Percentiles rank a stretch among this genome's conserved stretches.
phyloP scores from a whole-genome alignment of 2,888 invertebrate genomes.

The Quadroppia sp. region DNA sequence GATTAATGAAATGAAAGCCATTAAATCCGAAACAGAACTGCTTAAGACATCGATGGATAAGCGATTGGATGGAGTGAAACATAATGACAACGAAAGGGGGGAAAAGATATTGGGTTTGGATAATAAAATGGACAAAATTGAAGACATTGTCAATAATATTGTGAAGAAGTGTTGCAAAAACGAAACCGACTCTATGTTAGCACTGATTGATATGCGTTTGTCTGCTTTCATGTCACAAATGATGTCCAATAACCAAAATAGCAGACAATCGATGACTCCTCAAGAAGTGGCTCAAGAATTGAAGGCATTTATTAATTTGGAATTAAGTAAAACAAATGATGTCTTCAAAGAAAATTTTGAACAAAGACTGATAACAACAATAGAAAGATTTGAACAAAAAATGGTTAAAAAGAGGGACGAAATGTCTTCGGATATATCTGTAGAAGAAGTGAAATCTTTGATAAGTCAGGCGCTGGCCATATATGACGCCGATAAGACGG shows the following conservation, averaged over 20 bases:
- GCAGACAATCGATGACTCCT: too few species aligned
- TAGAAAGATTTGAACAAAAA: too few species aligned
- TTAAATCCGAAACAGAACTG: too few species aligned
- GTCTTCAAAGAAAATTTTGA: neutral
- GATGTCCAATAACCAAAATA: neutral
- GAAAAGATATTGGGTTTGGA: neutral
- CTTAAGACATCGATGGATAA: too few species aligned
- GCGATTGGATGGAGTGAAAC: too few species aligned
- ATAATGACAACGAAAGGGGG: too few species aligned
- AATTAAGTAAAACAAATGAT: neutral
- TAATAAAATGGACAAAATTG: neutral
- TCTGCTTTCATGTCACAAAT: neutral
- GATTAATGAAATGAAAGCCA: too few species aligned
- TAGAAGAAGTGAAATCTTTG: constrained; percentile 50
- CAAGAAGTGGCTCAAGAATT: too few species aligned
- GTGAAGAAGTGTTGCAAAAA: neutral
- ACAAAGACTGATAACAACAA: too few species aligned
- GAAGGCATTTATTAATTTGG: too few species aligned
- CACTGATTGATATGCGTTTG: neutral
- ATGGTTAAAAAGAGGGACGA: too few species aligned
- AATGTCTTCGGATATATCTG: too few species aligned
- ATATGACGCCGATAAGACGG: constrained; percentile 95
- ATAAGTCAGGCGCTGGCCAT: constrained; percentile 54
- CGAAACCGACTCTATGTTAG: neutral
- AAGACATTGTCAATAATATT: neutral